Base-by-base conservation (phyloP, 2,113 vertebrate species). In the Zosterops lateralis region DNA sequence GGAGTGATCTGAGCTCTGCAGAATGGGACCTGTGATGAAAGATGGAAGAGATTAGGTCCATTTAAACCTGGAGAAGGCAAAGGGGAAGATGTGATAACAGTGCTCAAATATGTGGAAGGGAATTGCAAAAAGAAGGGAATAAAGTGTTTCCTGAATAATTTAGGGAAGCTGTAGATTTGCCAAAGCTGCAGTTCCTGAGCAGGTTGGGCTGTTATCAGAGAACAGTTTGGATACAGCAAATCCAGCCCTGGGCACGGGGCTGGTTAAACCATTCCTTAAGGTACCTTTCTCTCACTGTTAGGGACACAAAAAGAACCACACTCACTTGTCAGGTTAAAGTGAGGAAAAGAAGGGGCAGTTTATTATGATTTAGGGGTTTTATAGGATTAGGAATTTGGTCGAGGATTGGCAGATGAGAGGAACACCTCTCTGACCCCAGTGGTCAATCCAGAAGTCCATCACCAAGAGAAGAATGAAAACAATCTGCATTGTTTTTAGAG, bases 21-120 rank as follows among this genome's bases (percentile, higher is more conserved):
- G 92, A 94, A 93, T 22, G 67, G 73, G 90, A 80, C 64, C 88
- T 80, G 75, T 22, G 79, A 51, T 77, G 56, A 83, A 66, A 80
- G 47, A 83, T 50, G 75, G 72, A 92, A 70, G 70, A 88, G 64
- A 14, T 17, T 64, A 11, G 9, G 18, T 64, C 61, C 62, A 10
- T 85, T 74, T 84, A 47, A 93, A 51, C 45, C 56, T 71, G 72
- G 60, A 74, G 72, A 57, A 96, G 32, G 22, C 79, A 66, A 77
- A 91, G 81, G 66, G 62, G 61, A 79, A 88, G 75, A 66, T 56
- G 31, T 80, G 86, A 51, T 88, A 92, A 66, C 79, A 80, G 71
- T 8, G 32, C 50, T 80, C 75, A 91, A 70, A n/a, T 51, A 85
- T 66, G 81, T 94, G 75, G 68, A 94, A 94, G 38, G 54, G 73